Evolutionary conservation across 2,888 invertebrate species (phyloP), one percentile per base, ranked within the genome.

Genomic region (Cheilosia variabilis): DNA sequence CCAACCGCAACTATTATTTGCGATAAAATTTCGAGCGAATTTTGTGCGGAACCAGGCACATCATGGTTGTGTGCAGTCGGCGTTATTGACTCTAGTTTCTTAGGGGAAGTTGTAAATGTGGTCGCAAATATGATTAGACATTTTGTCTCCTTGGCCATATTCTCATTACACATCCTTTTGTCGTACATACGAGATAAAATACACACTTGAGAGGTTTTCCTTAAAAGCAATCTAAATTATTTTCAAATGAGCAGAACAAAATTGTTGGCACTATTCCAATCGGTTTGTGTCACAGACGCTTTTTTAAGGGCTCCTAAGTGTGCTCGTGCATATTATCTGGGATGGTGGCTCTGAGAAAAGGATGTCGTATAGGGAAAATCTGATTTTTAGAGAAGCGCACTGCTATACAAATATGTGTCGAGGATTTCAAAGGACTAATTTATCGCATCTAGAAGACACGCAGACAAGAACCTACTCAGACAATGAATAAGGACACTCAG

Each of bases 181-280:
- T 68, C 72, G 73, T 62, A 27, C 6, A 27, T 27, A 60, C 60
- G 65, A 66, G 41, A 62, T 66, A 60, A 66, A 55, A 72, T 68
- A 78, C 78, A 77, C 82, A 72, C 78, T 78, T 57, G 31, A 78
- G 63, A 73, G 63, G 68, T 69, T 78, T 78, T 52, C 24, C 77
- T 73, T 83, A 79, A 83, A 73, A 83, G 83, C 79, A 84, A 69
- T 79, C 69, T 84, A 52, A 73, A 63, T 84, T 75, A 75, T 65
- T 75, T 69, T 58, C 52, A 79, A 84, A 68, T 79, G 83, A 75
- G 69, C 79, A 84, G 68, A 52, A 68, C 41, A 27, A 79, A 84
- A 69, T 75, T 58, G 68, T 53, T 84, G 83, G 83, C 83, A 84
- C 41, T 69, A 24, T 65, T 65, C 83, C 83, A 84, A 83, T 63